Evolutionary conservation across 2,113 vertebrate genomes (phyloP).

Genomic region (Platichthys stellatus): DNA sequence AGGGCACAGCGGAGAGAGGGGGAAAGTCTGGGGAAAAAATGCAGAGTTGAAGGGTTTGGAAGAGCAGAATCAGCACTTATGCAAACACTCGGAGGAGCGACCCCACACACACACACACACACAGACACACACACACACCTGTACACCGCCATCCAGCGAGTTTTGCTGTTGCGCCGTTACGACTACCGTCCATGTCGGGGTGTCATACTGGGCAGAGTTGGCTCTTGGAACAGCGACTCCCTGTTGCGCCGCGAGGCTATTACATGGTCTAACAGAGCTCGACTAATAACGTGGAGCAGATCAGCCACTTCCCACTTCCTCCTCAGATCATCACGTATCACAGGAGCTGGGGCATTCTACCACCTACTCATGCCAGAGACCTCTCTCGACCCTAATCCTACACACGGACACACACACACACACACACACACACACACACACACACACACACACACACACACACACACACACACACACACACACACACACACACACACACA

Average conservation of each 20-base stretch:
- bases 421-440: neutral
- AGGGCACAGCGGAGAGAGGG: constrained; percentile 54
- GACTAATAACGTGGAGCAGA: constrained; percentile 83
- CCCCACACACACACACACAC: constrained; percentile 36
- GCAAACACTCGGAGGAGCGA: constrained; percentile 75
- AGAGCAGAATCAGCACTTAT: constrained; percentile 83
- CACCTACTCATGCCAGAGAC: constrained; percentile 65
- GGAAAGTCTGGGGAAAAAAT: constrained; percentile 71
- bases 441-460: no score
- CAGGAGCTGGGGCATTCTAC: constrained; percentile 67
- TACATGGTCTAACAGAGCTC: constrained; percentile 86
- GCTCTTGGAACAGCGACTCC: constrained; percentile 77
- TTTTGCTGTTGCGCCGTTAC: constrained; percentile 58
- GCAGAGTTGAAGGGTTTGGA: constrained; percentile 78
- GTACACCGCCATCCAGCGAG: constrained; percentile 67
- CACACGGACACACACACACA: constrained; percentile 39
- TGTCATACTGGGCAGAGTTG: constrained; percentile 79
- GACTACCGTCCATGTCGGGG: constrained; percentile 75
- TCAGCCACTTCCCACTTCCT: constrained; percentile 79
- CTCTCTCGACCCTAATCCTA: constrained; percentile 55
- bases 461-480: no score
- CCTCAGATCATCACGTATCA: constrained; percentile 78
- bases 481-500: neutral
- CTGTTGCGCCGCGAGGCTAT: constrained; percentile 83
- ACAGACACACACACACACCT: constrained; percentile 54